Base-by-base conservation (phyloP, 2,113 vertebrate species). In the Chaenocephalus aceratus region DNA sequence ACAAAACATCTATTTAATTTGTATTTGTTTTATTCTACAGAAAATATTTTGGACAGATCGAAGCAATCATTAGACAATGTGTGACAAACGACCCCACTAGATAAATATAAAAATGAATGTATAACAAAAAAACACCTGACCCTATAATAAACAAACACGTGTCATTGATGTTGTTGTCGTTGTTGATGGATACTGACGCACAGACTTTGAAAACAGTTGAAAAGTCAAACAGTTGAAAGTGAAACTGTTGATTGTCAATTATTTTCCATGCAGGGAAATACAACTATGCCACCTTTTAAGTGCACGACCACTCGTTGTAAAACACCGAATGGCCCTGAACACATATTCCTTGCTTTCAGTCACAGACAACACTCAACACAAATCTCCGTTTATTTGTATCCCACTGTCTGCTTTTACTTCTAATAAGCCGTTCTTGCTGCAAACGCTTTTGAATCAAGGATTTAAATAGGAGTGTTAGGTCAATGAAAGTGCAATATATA, bases 101-200 rank as follows among this genome's bases (percentile, higher is more conserved):
- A 23, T 12, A 46, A 66, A 44, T 5, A 16, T 9, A 45, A 6
- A 66, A 3, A 53, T 13, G 18, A 65, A 66, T 5, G 36, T 41
- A 46, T 10, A 45, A 12, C 9, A 15, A 48, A 48, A 48, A 11
- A 16, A 36, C 7, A 1, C 14, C 30, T 54, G 4, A 60, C 2
- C 5, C 5, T 18, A 11, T 26, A 56, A 62, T n/a, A 8, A 26
- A 46, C 11, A 15, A 30, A 67, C 72, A 21, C 21, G 26, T 51
- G 49, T 21, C 36, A 56, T 60, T 13, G 16, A 10, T 63, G 58
- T 30, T 59, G 45, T 34, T 49, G 26, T 23, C 56, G 51, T 48
- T 54, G 51, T 53, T 34, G 64, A n/a, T 41, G 9, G 59, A 70
- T 52, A 64, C 48, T 69, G 59, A 63, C 41, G 48, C 64, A 30